Percentiles rank a stretch among this genome's conserved stretches.
These are phyloP conservation scores for Eretmochelys imbricata DNA, from an alignment of 2,113 vertebrate genomes.

Conservation along the genomic window DNA sequence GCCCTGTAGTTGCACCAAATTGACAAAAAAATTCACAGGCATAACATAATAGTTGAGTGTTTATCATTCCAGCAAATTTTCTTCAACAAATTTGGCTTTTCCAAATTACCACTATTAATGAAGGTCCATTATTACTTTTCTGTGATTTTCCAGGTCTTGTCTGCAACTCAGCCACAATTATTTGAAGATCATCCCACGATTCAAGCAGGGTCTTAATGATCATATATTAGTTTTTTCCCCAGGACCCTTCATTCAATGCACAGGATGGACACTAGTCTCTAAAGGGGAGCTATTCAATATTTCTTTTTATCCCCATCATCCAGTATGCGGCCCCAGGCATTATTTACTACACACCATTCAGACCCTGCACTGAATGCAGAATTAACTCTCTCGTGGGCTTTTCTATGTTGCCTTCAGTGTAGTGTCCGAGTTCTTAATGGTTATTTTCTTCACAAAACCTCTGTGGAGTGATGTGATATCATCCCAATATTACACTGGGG, in stretches of 20 bases:
- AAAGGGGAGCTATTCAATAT: neutral
- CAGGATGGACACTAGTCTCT: no score
- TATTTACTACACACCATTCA: neutral
- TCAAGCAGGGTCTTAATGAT: no score
- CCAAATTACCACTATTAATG: neutral
- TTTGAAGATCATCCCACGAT: neutral
- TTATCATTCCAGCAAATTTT: neutral
- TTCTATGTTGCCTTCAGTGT: neutral
- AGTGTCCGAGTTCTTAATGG: neutral
- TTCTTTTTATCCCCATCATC: neutral
- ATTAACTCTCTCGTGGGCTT: neutral
- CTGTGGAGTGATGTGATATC: neutral
- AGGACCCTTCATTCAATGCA: no score
- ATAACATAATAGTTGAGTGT: neutral
- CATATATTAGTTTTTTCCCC: no score
- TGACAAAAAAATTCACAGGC: neutral
- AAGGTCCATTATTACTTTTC: no score
- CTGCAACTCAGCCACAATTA: neutral
- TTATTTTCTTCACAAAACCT: neutral
- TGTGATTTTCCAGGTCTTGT: neutral
- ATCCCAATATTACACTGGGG: neutral
- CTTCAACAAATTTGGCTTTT: neutral
- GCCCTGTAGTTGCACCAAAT: neutral
- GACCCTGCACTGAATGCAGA: neutral
- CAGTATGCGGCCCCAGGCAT: neutral